Percentiles rank a stretch among this genome's conserved stretches.
phyloP scores from a whole-genome alignment of 2,888 invertebrate species.

The Synanthedon tipuliformis region DNA sequence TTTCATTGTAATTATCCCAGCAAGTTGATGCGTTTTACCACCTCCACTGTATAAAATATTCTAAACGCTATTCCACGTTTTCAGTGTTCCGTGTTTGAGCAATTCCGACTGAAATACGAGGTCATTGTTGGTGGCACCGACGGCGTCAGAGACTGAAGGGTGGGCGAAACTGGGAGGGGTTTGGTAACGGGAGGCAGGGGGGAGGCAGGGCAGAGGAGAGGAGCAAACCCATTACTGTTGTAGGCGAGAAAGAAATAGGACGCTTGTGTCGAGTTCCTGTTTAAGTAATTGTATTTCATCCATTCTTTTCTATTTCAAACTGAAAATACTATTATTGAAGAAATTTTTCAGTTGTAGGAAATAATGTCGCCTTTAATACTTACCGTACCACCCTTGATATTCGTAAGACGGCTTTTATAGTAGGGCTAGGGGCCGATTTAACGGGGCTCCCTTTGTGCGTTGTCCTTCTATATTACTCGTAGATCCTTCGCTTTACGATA shows the following conservation, averaged over 20 bases:
- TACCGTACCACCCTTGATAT: not conserved
- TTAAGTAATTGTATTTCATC: constrained; percentile 64
- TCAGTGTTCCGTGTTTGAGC: constrained; percentile 64
- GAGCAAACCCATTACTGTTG: constrained; percentile 59
- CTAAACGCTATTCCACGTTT: constrained; percentile 46
- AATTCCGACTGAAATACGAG: constrained; percentile 69
- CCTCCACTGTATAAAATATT: constrained; percentile 6
- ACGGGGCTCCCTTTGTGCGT: constrained; percentile 4
- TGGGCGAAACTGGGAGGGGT: constrained; percentile 12
- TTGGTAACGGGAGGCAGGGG: constrained; percentile 15
- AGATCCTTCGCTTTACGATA: constrained; percentile 8
- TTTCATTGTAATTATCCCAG: too few species aligned
- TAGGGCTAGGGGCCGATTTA: not conserved
- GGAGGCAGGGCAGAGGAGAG: constrained; percentile 26
- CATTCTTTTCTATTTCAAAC: constrained; percentile 43
- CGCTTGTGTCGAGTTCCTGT: constrained; percentile 55
- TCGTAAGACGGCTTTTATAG: not conserved
- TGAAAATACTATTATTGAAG: constrained; percentile 27
- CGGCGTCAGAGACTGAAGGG: constrained; percentile 46
- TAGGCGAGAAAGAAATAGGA: constrained; percentile 64
- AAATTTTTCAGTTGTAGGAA: constrained; percentile 19
- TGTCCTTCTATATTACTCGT: constrained; percentile 4
- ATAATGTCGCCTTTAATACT: not conserved
- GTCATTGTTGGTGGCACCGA: constrained; percentile 68
- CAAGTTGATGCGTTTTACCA: too few species aligned